Evolutionary conservation across 2,888 invertebrate species (phyloP).

Genomic region (Drosophila greeni): DNA sequence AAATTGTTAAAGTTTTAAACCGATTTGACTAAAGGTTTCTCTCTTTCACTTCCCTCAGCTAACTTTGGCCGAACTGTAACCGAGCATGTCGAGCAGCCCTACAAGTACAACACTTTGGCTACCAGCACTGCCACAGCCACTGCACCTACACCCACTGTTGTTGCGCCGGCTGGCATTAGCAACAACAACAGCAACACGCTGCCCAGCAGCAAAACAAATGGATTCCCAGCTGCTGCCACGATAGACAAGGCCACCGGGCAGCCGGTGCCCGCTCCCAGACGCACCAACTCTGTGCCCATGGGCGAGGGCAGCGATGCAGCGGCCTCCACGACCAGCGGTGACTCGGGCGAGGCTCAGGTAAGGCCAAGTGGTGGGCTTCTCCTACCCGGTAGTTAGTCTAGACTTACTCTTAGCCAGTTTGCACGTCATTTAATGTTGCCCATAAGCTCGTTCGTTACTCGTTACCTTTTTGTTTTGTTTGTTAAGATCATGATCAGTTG

Average conservation of each 20-base stretch:
- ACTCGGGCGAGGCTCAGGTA: slow-evolving; percentile 75
- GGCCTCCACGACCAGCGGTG: slow-evolving; percentile 58
- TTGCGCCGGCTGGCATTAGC: slow-evolving; percentile 30
- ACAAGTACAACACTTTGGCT: slow-evolving; percentile 73
- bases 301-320: slow-evolving; percentile 68
- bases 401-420: slow-evolving; percentile 51
- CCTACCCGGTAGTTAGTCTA: slow-evolving; percentile 17
- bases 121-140: slow-evolving; percentile 54
- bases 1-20: no score
- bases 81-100: slow-evolving; percentile 75
- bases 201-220: slow-evolving; percentile 71
- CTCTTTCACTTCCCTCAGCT: slow-evolving; percentile 53
- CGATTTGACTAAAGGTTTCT: slow-evolving; percentile 12
- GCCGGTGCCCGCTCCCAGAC: slow-evolving; percentile 79
- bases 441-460: slow-evolving; percentile 64
- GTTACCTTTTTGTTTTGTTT: slow-evolving; percentile 15
- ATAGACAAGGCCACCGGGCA: slow-evolving; percentile 75
- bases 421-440: slow-evolving; percentile 67
- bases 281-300: slow-evolving; percentile 80
- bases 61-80: slow-evolving; percentile 83
- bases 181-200: slow-evolving; percentile 53
- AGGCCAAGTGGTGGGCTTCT: slow-evolving; percentile 32
- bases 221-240: slow-evolving; percentile 60
- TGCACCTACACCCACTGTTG: slow-evolving; percentile 34
- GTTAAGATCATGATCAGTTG: slow-evolving; percentile 55